These are phyloP conservation scores for Drosophila birchii DNA, from an alignment of 2,888 invertebrate species.

Conservation along the genomic window DNA sequence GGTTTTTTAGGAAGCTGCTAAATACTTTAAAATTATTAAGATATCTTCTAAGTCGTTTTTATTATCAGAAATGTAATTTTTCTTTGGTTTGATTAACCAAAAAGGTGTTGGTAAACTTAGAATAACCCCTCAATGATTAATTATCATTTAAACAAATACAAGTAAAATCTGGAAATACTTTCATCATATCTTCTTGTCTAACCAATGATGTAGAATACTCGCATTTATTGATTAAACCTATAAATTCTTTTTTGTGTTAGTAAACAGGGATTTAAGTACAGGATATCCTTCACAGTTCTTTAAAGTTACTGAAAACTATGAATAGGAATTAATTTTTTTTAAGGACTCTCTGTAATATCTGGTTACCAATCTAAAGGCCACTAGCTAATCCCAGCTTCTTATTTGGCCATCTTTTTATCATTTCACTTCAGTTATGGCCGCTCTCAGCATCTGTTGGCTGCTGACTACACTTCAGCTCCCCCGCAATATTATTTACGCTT, in stretches of 20 bases:
- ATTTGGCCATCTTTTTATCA: conserved; percentile 8
- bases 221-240: no score
- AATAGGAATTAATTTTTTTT: no score
- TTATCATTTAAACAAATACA: no score
- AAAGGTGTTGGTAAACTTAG: no score
- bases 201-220: background rate
- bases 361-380: conserved; percentile 1
- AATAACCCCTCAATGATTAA: no score
- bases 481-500: conserved; percentile 29
- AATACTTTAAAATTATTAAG: background rate
- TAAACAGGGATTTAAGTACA: background rate
- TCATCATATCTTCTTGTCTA: background rate
- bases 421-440: conserved; percentile 11
- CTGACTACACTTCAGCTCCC: background rate
- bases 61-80: background rate
- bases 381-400: background rate
- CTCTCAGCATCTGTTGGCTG: conserved; percentile 8
- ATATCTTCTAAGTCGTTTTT: background rate
- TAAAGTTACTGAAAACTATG: no score
- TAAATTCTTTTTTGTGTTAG: background rate
- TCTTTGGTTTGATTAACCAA: no score
- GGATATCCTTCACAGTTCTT: no score
- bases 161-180: background rate
- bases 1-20: background rate
- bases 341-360: conserved; percentile 25